Evolutionary conservation across 2,888 invertebrate species (phyloP), one percentile per base, ranked within the genome.

Genomic region (Drepanosiphum platanoidis): DNA sequence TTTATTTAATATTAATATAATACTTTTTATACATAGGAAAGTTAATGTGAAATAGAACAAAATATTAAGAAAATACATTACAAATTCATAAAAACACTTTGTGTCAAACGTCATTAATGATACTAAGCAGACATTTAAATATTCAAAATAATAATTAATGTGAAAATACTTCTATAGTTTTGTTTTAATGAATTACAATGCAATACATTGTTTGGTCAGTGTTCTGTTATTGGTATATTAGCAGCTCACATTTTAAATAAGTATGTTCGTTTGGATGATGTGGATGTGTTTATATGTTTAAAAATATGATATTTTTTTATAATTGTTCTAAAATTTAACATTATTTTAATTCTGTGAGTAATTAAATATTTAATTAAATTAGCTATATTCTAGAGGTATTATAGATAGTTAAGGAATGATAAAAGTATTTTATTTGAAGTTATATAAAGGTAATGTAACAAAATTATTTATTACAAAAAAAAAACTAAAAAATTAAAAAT

Each of bases 111-210:
- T 81, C 61, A 81, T 3, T 39, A 70, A 46, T 52, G 11, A n/a
- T 66, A 46, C 61, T 75, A 75, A 46, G 46, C 66, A 75, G 66
- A 9, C 22, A 75, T 66, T 74, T 72, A 0, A 83, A 66, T 83
- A 83, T 83, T 83, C 83, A 83, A 83, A 42, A 27, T 3, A 52
- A 52, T 46, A 74, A 83, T 66, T 66, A 83, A 70, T 64, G 46
- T 11, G 34, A 39, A 68, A 79, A 32, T 61, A 77, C 3, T 77
- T 61, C n/a, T 36, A 15, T 30, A 81, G 71, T 27, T 22, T 61
- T 72, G n/a, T 42, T 22, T 15, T 52, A 52, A 52, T 52, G 22
- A 52, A 22, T 9, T 74, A 30, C 27, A 13, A 74, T 15, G 11
- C 22, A 66, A 66, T 75, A 39, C 22, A 32, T 46, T 66, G 3